Conservation (phyloP, 2,888 invertebrate genomes). For the Chymomyza caudatula region DNA sequence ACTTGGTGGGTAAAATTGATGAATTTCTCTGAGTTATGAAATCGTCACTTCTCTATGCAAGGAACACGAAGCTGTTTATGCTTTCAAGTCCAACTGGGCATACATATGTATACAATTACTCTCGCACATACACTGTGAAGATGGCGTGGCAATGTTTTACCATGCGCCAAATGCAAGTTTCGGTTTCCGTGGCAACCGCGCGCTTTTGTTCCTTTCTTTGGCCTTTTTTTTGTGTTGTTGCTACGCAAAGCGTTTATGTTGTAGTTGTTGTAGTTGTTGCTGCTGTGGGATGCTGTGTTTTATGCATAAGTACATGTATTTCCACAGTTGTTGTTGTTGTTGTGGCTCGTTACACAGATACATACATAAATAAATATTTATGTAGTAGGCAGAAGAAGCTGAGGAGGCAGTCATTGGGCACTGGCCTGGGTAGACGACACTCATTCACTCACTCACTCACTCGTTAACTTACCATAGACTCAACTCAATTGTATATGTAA, state of each 20-base stretch:
- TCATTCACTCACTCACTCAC: neutral
- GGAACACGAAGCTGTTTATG: neutral
- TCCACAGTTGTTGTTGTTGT: conserved; percentile 22
- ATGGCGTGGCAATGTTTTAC: conserved; percentile 5
- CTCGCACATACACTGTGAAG: conserved; percentile 10
- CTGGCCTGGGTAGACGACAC: neutral
- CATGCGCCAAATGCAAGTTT: conserved; percentile 31
- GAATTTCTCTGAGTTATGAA: too few species aligned
- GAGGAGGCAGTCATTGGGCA: conserved; percentile 16
- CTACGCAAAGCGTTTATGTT: conserved; percentile 33
- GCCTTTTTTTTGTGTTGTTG: conserved; percentile 36
- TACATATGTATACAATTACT: conserved; percentile 4
- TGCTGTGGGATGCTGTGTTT: conserved; percentile 38
- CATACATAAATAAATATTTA: conserved; percentile 30
- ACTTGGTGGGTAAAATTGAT: too few species aligned
- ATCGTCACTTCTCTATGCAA: too few species aligned
- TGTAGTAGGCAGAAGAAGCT: conserved; percentile 18
- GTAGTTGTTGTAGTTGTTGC: conserved; percentile 26
- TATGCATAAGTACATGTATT: conserved; percentile 35
- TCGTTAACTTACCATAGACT: neutral
- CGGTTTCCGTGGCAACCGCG: conserved; percentile 40
- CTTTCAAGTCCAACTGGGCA: neutral
- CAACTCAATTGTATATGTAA: conserved; percentile 20
- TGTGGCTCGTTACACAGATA: conserved; percentile 5
- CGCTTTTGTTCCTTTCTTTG: conserved; percentile 27